Conservation (phyloP, 2,888 invertebrate genomes). For the Plemyria rubiginata region DNA sequence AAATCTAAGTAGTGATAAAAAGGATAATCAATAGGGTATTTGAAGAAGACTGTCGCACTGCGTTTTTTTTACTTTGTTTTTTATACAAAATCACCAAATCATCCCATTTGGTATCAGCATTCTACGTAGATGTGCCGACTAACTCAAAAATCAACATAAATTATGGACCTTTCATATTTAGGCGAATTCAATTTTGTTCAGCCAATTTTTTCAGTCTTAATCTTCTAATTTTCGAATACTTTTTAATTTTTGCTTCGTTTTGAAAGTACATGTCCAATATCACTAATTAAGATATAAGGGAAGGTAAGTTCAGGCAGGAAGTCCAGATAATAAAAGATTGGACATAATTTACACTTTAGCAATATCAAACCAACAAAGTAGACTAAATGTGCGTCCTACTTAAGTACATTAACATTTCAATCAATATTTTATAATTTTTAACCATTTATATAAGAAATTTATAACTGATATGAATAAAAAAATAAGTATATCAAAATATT, state of each 20-base stretch:
- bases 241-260: constrained; percentile 38
- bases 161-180: constrained; percentile 33
- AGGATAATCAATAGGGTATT: not conserved
- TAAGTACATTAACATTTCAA: constrained; percentile 44
- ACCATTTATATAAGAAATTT: constrained; percentile 14
- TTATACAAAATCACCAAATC: constrained; percentile 35
- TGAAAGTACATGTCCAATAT: constrained; percentile 61
- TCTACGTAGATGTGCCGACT: constrained; percentile 26
- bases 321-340: constrained; percentile 34
- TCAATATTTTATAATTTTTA: constrained; percentile 34
- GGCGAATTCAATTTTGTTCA: constrained; percentile 60
- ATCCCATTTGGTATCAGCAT: constrained; percentile 16
- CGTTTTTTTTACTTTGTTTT: constrained; percentile 28
- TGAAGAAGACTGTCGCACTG: constrained; percentile 10
- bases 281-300: constrained; percentile 4
- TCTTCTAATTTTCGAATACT: constrained; percentile 73
- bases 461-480: constrained; percentile 7
- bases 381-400: constrained; percentile 56
- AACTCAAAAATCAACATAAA: constrained; percentile 19
- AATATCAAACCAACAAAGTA: constrained; percentile 43
- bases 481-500: constrained; percentile 8
- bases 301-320: constrained; percentile 17
- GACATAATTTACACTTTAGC: constrained; percentile 44
- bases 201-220: constrained; percentile 82
- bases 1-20: not conserved